Evolutionary conservation across 2,888 invertebrate genomes (phyloP), one percentile per base, ranked within the genome.

Genomic region (Brassicogethes aeneus): DNA sequence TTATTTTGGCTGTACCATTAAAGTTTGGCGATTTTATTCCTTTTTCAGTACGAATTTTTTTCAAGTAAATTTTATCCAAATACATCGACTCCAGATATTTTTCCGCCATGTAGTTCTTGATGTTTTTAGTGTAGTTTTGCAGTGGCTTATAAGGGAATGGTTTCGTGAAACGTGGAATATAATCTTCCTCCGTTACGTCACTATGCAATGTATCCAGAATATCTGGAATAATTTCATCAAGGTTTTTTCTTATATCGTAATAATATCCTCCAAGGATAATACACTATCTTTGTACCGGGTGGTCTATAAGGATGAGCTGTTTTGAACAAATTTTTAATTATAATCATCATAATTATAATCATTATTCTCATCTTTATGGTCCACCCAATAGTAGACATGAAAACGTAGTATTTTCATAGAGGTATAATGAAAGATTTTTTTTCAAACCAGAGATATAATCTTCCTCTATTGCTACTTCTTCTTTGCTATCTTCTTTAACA

Each of bases 1-100:
- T 41, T n/a, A 73, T 57, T 36, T 54, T 47, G 10, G 50, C 46
- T 1, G 61, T 60, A 2, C 68, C 63, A 7, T 51, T 53, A 42
- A 61, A 57, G 50, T 71, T 72, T 0, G 70, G 68, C 16, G 66
- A 67, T 3, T 41, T 42, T 1, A 65, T 55, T 3, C 63, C 62
- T 0, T 59, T 53, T 40, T 61, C 53, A 1, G 57, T 47, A 31
- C 61, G 53, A 15, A 70, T 39, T 8, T 59, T 44, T 35, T 66
- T 60, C 23, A 72, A 45, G 45, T 70, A 73, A 14, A 63, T 52
- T 47, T 69, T 71, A 43, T 74, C 74, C 34, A 52, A 45, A 29
- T 65, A 65, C 54, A 73, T 57, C 2, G 53, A 51, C 16, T 69
- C 68, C 32, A 73, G 55, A 48, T 72, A 72, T 40, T 65, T 64